Evolutionary conservation across 1,140 invertebrate species (phyloP), one percentile per base, ranked within the genome.

Genomic region (Drosophila parabipectinata): DNA sequence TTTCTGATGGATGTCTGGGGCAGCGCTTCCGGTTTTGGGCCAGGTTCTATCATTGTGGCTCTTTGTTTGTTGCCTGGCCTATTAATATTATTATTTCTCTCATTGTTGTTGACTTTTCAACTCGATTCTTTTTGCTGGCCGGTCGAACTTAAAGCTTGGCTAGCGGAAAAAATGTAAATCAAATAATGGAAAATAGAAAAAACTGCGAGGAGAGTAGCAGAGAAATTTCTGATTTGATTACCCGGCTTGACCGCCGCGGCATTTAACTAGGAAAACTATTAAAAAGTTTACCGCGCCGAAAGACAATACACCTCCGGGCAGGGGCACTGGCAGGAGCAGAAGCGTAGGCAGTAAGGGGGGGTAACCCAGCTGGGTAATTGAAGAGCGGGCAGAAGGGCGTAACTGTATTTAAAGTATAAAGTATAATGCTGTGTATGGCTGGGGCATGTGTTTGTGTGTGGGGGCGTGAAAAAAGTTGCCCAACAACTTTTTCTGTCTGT

Each of bases 21-120:
- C 73, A 81, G 87, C 51, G 74, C 64, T 87, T 87, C 81, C 81
- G 82, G 82, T 77, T 64, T 18, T 39, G 41, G 12, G 39, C 57
- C 58, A 50, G 26, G 37, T 48, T 47, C 6, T 14, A 44, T 39
- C 12, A 9, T 4, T 14, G 0, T 10, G 18, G 18, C 15, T 47
- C 44, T 55, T 21, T 37, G 34, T 37, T 44, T 45, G 37, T 14
- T 41, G n/a, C 39, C 34, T 58, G 24, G 24, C n/a, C 48, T 34
- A 26, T 41, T 53, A 41, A 21, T 62, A 14, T 53, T 41, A 26
- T 47, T 47, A 21, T 47, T 53, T 6, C 32, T 24, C 7, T 24
- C 21, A 9, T 47, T 8, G 41, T 59, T 34, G 34, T 54, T 61
- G 50, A 3, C 32, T 45, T 28, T 47, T 64, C 14, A 4, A 37